These are phyloP conservation scores for Petrocephalus zakoni DNA, from an alignment of 2,113 vertebrate genomes.

Conservation along the genomic window DNA sequence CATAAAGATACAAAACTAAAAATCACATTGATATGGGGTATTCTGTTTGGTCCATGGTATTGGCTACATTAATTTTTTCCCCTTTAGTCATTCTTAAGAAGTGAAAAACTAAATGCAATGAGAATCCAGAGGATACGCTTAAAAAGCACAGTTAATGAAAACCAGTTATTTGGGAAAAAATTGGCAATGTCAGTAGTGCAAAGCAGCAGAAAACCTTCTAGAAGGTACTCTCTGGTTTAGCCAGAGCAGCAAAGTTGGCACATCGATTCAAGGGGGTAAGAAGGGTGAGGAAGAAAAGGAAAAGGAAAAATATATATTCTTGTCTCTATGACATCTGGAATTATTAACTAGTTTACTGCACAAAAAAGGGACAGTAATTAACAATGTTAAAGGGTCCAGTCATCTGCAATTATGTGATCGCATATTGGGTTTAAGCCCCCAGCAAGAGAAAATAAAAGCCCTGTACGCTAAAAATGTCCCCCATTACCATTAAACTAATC, in stretches of 20 bases:
- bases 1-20: background rate
- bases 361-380: background rate
- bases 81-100: conserved; percentile 1
- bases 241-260: background rate
- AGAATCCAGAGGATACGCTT: background rate
- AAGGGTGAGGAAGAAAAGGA: background rate
- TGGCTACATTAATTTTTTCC: background rate
- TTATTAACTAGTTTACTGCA: background rate
- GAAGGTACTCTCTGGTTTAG: background rate
- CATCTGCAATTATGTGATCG: background rate
- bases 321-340: background rate
- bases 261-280: background rate
- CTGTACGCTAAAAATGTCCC: no score
- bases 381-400: background rate
- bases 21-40: background rate
- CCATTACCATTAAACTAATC: background rate
- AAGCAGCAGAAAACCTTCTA: background rate
- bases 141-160: background rate
- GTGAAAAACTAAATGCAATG: background rate
- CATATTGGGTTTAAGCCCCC: background rate
- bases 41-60: background rate
- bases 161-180: no score
- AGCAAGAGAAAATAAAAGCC: background rate
- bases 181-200: background rate
- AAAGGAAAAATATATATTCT: background rate